Evolutionary conservation across 2,888 invertebrate genomes (phyloP).

Genomic region (Empis livida): DNA sequence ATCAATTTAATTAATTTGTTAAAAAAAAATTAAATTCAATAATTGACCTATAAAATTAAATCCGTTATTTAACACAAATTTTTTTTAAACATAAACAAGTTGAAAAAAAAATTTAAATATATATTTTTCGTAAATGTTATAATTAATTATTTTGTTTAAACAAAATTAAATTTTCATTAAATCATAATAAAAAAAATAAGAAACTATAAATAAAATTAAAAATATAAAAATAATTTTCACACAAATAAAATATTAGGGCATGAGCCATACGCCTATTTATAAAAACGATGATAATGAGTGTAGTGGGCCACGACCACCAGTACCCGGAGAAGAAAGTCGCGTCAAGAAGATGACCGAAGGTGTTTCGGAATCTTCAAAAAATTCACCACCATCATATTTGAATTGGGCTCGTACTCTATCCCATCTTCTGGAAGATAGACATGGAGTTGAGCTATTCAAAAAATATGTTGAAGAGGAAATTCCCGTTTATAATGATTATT

Average conservation of each 20-base stretch:
- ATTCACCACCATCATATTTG: conserved; percentile 57
- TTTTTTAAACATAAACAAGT: too few species aligned
- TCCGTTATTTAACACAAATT: too few species aligned
- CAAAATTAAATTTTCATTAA: too few species aligned
- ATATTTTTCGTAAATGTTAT: too few species aligned
- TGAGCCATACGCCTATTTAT: conserved; percentile 34
- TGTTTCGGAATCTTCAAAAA: conserved; percentile 31
- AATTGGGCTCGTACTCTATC: conserved; percentile 82
- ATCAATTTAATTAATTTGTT: too few species aligned
- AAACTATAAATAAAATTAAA: not conserved
- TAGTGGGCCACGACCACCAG: conserved; percentile 63
- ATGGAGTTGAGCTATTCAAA: conserved; percentile 80
- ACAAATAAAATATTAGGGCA: conserved; percentile 18
- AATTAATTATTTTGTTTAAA: too few species aligned
- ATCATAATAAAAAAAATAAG: too few species aligned
- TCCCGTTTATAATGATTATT: conserved; percentile 61
- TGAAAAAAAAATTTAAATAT: too few species aligned
- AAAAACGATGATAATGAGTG: conserved; percentile 38
- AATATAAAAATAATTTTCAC: not conserved
- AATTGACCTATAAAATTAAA: too few species aligned
- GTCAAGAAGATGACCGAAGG: conserved; percentile 38
- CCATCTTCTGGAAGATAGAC: conserved; percentile 74
- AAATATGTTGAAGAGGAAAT: conserved; percentile 69
- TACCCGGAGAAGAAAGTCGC: conserved; percentile 54
- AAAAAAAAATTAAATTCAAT: too few species aligned